Conservation (phyloP, 1,140 invertebrate species). For the Popillia japonica region DNA sequence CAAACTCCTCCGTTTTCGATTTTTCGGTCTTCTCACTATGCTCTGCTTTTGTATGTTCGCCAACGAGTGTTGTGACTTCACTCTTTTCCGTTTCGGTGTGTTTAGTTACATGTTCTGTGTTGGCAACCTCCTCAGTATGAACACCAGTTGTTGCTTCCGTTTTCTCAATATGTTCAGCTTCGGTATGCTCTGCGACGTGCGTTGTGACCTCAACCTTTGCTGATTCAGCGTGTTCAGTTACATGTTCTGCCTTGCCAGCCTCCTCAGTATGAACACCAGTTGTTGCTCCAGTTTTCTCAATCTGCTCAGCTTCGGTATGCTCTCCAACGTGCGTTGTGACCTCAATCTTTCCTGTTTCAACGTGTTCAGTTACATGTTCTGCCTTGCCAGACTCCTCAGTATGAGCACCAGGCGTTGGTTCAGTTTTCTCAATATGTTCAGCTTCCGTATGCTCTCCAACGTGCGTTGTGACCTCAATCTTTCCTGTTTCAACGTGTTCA, state of each 20-base stretch:
- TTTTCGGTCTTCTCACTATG: too few species aligned
- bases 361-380: not conserved
- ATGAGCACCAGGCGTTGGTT: not conserved
- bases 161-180: not conserved
- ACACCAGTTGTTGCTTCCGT: not conserved
- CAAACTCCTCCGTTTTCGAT: too few species aligned
- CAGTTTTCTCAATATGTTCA: not conserved
- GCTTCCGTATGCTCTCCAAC: not conserved
- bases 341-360: not conserved
- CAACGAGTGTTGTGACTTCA: not conserved
- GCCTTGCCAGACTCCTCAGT: not conserved
- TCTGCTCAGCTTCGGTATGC: too few species aligned
- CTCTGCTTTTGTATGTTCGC: not conserved
- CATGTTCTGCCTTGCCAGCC: slow-evolving; percentile 6
- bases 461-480: not conserved
- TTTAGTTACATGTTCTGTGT: not conserved
- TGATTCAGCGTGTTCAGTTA: too few species aligned
- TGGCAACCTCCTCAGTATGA: not conserved
- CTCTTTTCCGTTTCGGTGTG: not conserved
- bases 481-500: not conserved
- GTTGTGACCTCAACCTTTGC: not conserved
- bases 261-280: too few species aligned
- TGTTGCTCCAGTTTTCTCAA: too few species aligned
- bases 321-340: not conserved
- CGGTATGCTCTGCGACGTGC: not conserved